Evolutionary conservation across 2,797 vertebrate genomes (phyloP).

Genomic region (Argentina silus): DNA sequence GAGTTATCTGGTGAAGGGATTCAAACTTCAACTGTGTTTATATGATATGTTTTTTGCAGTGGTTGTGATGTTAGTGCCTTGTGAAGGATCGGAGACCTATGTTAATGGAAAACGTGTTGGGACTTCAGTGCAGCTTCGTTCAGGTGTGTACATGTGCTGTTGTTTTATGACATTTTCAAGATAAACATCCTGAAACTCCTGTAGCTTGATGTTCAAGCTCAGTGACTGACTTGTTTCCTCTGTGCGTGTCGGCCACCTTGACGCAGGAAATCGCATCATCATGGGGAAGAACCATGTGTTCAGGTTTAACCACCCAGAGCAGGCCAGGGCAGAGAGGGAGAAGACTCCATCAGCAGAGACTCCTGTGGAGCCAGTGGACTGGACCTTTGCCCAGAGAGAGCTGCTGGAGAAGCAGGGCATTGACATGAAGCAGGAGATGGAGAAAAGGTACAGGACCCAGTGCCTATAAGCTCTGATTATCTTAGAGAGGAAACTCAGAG

Average conservation of each 20-base stretch:
- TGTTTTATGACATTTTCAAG: neutral
- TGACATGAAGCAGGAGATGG: conserved; percentile 99
- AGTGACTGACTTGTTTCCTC: conserved; percentile 2
- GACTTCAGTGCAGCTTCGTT: conserved; percentile 91
- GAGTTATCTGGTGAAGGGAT: neutral
- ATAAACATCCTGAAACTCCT: neutral
- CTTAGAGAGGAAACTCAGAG: too few relatives aligned
- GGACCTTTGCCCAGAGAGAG: conserved; percentile 98
- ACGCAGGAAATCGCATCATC: conserved; percentile 96
- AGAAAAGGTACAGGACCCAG: conserved; percentile 86
- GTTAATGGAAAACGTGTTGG: conserved; percentile 96
- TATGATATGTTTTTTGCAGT: conserved; percentile 75
- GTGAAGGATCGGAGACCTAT: conserved; percentile 95
- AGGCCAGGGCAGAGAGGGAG: conserved; percentile 95
- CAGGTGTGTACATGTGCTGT: conserved; percentile 76
- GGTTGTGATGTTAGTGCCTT: conserved; percentile 93
- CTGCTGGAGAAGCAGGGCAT: conserved; percentile 98
- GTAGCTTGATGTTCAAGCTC: neutral
- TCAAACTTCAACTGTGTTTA: neutral
- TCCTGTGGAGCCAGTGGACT: conserved; percentile 96
- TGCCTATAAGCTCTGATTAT: neutral
- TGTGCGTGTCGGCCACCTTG: neutral
- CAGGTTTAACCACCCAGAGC: conserved; percentile 98
- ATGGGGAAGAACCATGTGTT: conserved; percentile 99
- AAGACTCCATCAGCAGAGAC: conserved; percentile 97